These are phyloP conservation scores for Halisarca cf. caerulea DNA, from an alignment of 37 sponge, comb jelly and placozoan genomes.

Conservation along the genomic window DNA sequence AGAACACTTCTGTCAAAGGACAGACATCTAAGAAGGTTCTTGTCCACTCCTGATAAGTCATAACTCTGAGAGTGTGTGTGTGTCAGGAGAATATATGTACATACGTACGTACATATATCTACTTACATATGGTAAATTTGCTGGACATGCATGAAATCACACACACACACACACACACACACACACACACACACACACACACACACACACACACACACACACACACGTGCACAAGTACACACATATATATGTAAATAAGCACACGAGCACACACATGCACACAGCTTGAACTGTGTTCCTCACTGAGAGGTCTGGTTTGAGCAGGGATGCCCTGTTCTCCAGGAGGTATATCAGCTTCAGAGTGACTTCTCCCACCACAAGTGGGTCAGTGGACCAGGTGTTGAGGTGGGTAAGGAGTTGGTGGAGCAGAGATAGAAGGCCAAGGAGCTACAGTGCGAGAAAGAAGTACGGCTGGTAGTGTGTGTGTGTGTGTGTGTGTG, in stretches of 20 bases:
- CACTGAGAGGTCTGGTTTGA: background rate
- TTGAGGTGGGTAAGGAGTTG: background rate
- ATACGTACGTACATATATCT: conserved; percentile 8
- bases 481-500: background rate
- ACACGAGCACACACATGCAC: background rate
- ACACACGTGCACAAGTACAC: background rate
- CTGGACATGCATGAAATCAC: no score
- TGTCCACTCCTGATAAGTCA: background rate
- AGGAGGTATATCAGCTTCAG: conserved; percentile 8
- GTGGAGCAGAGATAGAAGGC: conserved; percentile 4
- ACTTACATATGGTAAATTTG: background rate
- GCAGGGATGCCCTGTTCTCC: background rate
- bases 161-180: no score
- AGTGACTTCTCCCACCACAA: background rate
- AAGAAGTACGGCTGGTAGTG: background rate
- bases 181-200: no score
- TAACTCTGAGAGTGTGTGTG: no score
- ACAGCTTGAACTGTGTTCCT: background rate
- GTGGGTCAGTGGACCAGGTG: background rate
- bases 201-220: no score
- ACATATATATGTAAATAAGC: background rate
- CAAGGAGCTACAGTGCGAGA: background rate
- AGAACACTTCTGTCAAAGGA: background rate
- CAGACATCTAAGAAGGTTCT: background rate
- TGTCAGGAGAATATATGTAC: no score